Base-by-base conservation (phyloP, 2,797 vertebrate genomes). In the Scolopax rusticola region DNA sequence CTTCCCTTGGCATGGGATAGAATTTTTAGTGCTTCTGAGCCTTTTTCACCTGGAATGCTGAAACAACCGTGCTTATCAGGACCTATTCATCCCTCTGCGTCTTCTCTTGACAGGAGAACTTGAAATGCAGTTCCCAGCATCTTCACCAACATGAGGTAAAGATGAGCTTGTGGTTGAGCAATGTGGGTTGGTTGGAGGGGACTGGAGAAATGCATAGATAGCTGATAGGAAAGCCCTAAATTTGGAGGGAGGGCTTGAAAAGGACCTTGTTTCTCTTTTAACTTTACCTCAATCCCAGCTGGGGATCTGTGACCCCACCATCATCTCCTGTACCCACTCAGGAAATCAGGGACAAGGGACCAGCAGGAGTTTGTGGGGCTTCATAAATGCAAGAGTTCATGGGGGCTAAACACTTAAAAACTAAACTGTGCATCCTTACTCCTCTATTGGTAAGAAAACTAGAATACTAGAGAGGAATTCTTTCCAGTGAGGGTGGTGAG, bases 211-310 rank as follows among this genome's bases (percentile, higher is more conserved):
- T 45, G 61, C 24, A 30, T 1, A 8, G 23, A 25, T 48, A 32
- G 32, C 16, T 53, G 43, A 17, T 43, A 33, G 56, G 65, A 36
- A 8, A 87, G 56, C 23, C 12, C 19, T 3, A 11, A 41, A 8
- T 25, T 28, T 24, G n/a, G 25, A 64, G 27, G 25, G 5, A 36
- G 32, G 4, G 15, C 47, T 82, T 65, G 64, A 54, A 88, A 67
- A 3, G 12, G 21, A 28, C 11, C 30, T 50, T 0, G 0, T 59
- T 87, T 56, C 51, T 69, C 1, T 0, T 69, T 65, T 61, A 54
- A 28, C 2, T 84, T n/a, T n/a, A 11, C 61, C 60, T 78, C 0
- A 0, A 1, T 51, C 30, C 20, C 78, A 21, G 13, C 61, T 50
- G 69, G 32, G n/a, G 36, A 56, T 59, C 64, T 78, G 87, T 24